A percentile compares a stretch with the other conserved stretches of the same genome.
These are phyloP conservation scores for Triplophysa bombifrons DNA, from an alignment of 2,797 vertebrate genomes.

Conservation along the genomic window DNA sequence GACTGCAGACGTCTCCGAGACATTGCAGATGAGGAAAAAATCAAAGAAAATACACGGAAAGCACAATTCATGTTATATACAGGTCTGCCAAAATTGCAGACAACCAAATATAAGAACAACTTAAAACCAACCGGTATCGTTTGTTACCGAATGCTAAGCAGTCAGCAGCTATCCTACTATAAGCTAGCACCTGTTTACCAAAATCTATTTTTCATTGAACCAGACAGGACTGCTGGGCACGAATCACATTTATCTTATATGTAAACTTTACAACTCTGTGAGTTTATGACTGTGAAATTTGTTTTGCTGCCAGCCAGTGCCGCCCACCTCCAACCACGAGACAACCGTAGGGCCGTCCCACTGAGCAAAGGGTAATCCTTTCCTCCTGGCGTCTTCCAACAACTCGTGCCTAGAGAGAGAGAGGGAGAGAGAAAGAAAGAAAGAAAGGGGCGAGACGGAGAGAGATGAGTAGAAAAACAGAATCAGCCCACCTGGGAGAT, in stretches of 20 bases:
- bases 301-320: background rate
- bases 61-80: background rate
- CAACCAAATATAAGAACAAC: background rate
- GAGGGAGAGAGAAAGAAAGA: constrained; percentile 52
- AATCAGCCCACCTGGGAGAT: constrained; percentile 7
- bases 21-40: no score
- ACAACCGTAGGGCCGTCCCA: constrained; percentile 98
- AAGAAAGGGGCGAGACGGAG: constrained; percentile 15
- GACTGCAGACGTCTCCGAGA: no score
- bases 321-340: constrained; percentile 91
- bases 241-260: background rate
- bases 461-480: constrained; percentile 26
- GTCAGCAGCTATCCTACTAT: background rate
- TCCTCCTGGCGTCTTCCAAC: constrained; percentile 94
- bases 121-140: background rate
- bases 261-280: background rate
- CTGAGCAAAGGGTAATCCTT: constrained; percentile 93
- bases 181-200: background rate
- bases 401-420: constrained; percentile 88
- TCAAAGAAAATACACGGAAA: no score
- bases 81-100: background rate
- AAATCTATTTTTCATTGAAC: background rate
- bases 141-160: background rate
- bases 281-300: background rate
- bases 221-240: background rate